Percentiles rank a stretch among this genome's conserved stretches.
Evolutionary conservation across 2,797 vertebrate species (phyloP).

Genomic region (Catostomus latipinnis): DNA sequence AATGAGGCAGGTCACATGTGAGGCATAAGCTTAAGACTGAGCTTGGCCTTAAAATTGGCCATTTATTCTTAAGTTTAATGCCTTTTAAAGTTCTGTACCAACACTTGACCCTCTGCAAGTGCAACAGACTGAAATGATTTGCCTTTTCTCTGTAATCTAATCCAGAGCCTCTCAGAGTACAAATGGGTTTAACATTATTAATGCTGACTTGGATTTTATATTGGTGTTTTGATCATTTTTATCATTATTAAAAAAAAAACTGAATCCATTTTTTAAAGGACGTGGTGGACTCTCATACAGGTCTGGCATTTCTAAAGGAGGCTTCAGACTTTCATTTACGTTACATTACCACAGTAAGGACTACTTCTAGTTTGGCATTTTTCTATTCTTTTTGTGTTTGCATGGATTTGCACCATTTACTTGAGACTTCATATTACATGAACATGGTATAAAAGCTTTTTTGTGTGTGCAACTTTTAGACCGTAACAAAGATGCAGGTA

Average conservation of each 20-base stretch:
- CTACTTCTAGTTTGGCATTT: neutral
- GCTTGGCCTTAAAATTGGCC: conserved; percentile 24
- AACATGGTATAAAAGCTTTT: no score
- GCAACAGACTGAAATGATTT: conserved; percentile 52
- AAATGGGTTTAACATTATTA: conserved; percentile 33
- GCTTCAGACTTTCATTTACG: conserved; percentile 95
- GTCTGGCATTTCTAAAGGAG: conserved; percentile 92
- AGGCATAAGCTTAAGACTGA: conserved; percentile 2
- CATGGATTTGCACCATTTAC: no score
- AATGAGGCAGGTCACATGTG: conserved; percentile 38
- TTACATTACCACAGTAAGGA: conserved; percentile 95
- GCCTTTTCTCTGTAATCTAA: conserved; percentile 54
- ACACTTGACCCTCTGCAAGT: conserved; percentile 28
- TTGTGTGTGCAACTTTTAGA: no score
- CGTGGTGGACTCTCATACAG: conserved; percentile 92
- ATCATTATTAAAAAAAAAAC: neutral
- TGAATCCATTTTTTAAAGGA: conserved; percentile 77
- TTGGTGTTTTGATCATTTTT: conserved; percentile 39
- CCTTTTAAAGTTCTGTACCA: conserved; percentile 46
- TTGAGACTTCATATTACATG: no score
- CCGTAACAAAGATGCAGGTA: no score
- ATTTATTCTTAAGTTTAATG: conserved; percentile 47
- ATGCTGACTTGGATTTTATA: conserved; percentile 32
- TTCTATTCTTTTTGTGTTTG: neutral
- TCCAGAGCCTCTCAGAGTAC: conserved; percentile 41